Percentiles rank a stretch among this genome's conserved stretches.
Evolutionary conservation across 2,888 invertebrate genomes (phyloP).

Genomic region (Steinernema carpocapsae): DNA sequence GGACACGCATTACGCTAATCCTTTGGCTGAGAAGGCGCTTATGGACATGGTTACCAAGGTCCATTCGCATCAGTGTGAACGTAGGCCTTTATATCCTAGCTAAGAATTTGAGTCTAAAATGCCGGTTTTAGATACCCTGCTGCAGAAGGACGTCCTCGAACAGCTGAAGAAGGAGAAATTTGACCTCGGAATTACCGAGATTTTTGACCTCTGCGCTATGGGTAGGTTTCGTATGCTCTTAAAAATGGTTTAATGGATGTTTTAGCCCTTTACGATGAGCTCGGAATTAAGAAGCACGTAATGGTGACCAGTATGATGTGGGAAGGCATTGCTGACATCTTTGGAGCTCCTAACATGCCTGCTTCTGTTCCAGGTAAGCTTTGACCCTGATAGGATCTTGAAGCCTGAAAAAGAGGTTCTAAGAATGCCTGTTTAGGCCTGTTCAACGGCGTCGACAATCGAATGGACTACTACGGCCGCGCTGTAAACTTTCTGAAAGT

Average conservation of each 20-base stretch:
- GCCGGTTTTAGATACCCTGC: no score
- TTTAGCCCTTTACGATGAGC: not conserved
- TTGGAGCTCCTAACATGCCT: not conserved
- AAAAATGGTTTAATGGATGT: no score
- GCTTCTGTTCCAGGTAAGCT: not conserved
- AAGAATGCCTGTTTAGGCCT: no score
- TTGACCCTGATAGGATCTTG: no score
- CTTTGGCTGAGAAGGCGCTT: no score
- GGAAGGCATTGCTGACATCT: not conserved
- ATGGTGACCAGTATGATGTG: not conserved
- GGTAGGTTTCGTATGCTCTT: no score
- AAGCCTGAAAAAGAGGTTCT: not conserved
- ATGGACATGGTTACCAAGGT: no score
- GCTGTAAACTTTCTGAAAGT: not conserved
- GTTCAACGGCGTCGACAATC: no score
- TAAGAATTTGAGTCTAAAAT: no score
- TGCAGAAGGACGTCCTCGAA: slow-evolving; percentile 37
- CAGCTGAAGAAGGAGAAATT: slow-evolving; percentile 42
- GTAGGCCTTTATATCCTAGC: no score
- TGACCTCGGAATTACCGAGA: slow-evolving; percentile 49
- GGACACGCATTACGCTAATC: no score
- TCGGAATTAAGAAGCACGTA: not conserved
- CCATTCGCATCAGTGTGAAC: no score
- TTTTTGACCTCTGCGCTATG: slow-evolving; percentile 47
- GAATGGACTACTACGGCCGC: not conserved